Evolutionary conservation across 53 echinoderm and acorn worm species (phyloP).

Genomic region (Antedon mediterranea): DNA sequence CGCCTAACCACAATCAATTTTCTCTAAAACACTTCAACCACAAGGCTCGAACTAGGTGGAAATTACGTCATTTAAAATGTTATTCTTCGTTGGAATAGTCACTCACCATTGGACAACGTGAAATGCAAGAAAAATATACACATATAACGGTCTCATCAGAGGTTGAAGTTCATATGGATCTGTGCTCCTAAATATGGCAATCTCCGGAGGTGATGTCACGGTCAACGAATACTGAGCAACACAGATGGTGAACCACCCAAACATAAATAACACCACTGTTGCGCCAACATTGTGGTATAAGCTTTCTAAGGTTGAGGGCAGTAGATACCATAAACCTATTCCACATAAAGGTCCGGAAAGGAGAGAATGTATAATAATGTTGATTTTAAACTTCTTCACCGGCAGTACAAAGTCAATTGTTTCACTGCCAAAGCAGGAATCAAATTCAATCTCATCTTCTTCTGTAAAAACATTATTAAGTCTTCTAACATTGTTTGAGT

Average conservation of each 20-base stretch:
- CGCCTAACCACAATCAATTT: no score
- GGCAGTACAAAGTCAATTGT: conserved; percentile 66
- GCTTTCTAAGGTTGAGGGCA: conserved; percentile 46
- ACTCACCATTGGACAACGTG: conserved; percentile 70
- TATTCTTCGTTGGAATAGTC: not conserved
- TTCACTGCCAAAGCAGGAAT: conserved; percentile 47
- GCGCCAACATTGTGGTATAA: conserved; percentile 47
- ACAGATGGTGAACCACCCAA: conserved; percentile 68
- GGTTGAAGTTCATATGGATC: conserved; percentile 61
- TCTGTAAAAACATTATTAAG: conserved; percentile 40
- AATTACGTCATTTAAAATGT: no score
- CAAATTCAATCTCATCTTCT: conserved; percentile 90
- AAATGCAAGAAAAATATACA: conserved; percentile 37
- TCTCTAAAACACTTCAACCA: no score
- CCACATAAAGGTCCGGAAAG: conserved; percentile 51
- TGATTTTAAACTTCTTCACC: conserved; percentile 57
- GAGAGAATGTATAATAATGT: conserved; percentile 54
- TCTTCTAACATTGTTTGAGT: not conserved
- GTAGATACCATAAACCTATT: conserved; percentile 53
- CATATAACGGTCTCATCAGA: conserved; percentile 68
- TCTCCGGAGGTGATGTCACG: conserved; percentile 57
- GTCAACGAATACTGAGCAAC: conserved; percentile 84
- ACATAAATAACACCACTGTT: conserved; percentile 46
- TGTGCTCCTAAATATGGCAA: conserved; percentile 51
- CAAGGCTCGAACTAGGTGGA: no score